Conservation (phyloP, 1,140 invertebrate species). For the Eciton burchellii region DNA sequence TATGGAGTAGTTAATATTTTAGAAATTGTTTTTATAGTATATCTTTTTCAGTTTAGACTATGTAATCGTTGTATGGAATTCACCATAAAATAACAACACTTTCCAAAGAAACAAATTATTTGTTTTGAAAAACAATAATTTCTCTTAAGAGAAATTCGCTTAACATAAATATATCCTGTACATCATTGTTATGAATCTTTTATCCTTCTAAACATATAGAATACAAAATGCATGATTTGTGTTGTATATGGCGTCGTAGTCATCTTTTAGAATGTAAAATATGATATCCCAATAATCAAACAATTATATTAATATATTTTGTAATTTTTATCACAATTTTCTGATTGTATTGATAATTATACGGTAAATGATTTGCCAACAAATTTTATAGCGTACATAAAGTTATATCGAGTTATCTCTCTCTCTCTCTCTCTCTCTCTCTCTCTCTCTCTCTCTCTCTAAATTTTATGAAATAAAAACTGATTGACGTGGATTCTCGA, state of each 20-base stretch:
- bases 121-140: background rate
- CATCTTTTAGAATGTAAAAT: constrained; percentile 6
- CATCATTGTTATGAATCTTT: background rate
- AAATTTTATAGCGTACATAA: constrained; percentile 15
- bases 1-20: constrained; percentile 13
- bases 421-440: constrained; percentile 22
- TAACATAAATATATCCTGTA: background rate
- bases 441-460: constrained; percentile 7
- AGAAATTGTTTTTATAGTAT: constrained; percentile 6
- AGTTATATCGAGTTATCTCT: constrained; percentile 2
- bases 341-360: background rate
- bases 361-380: background rate
- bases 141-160: background rate
- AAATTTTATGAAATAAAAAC: constrained; percentile 19
- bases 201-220: background rate
- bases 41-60: background rate
- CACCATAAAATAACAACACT: background rate
- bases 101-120: no score
- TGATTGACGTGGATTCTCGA: constrained; percentile 35
- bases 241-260: background rate
- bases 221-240: constrained; percentile 15
- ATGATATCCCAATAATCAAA: background rate
- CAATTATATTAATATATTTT: background rate
- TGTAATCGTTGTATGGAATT: background rate
- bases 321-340: constrained; percentile 23